Evolutionary conservation across 2,797 vertebrate species (phyloP).

Genomic region (Hylomyscus alleni): DNA sequence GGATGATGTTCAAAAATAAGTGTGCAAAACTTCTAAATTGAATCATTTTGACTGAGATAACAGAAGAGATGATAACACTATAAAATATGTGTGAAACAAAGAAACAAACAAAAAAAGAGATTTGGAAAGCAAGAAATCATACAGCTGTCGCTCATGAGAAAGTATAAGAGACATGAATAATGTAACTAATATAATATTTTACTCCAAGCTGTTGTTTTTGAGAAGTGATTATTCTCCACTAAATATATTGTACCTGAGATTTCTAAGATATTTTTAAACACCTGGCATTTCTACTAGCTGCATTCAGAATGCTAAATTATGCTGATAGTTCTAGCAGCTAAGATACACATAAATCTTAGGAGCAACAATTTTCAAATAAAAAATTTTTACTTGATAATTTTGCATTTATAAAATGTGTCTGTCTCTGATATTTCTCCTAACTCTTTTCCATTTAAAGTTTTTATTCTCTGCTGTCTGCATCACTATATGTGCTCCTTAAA

Average conservation of each 20-base stretch:
- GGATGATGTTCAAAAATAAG: background rate
- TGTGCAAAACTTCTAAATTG: conserved; percentile 11
- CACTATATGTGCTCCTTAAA: conserved; percentile 34
- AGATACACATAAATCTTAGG: conserved; percentile 12
- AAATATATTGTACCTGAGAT: conserved; percentile 74
- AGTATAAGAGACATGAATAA: conserved; percentile 59
- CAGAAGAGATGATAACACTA: background rate
- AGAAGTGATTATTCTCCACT: conserved; percentile 64
- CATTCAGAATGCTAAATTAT: conserved; percentile 64
- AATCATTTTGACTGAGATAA: conserved; percentile 31
- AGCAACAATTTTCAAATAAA: conserved; percentile 55
- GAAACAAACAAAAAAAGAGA: background rate
- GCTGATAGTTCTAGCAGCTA: conserved; percentile 63
- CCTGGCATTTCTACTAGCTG: conserved; percentile 68
- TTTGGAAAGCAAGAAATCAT: conserved; percentile 52
- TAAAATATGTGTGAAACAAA: conserved; percentile 4
- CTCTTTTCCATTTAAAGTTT: conserved; percentile 46
- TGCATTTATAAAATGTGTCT: conserved; percentile 45
- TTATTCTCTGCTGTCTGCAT: conserved; percentile 13
- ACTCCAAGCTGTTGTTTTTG: conserved; percentile 62
- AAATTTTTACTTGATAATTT: conserved; percentile 56
- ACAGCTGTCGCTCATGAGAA: conserved; percentile 65
- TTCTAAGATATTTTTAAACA: conserved; percentile 73
- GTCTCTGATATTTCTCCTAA: conserved; percentile 4
- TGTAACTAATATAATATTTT: conserved; percentile 57